phyloP scores from a whole-genome alignment of 2,888 invertebrate species.

The Arrhopalites spinosus region DNA sequence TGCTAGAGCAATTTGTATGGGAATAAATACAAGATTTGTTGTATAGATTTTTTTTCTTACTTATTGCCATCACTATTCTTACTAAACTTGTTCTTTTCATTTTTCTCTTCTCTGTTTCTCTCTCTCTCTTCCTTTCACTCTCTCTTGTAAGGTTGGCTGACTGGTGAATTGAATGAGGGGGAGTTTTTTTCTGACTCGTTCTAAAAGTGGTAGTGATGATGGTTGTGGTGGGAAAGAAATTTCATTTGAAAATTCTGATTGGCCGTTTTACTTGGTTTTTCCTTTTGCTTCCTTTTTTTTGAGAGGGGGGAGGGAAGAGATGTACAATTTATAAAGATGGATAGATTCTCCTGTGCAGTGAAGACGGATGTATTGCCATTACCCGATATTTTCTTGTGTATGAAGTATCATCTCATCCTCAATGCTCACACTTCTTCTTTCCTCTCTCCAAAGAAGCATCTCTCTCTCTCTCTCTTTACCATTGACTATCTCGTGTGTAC shows the following conservation, averaged over 20 bases:
- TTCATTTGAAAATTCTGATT: conserved; percentile 25
- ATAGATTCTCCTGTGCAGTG: conserved; percentile 19
- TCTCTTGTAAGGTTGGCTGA: too few relatives aligned
- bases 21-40: conserved; percentile 2
- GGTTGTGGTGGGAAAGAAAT: background rate
- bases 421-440: conserved; percentile 20
- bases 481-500: conserved; percentile 2
- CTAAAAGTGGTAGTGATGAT: too few relatives aligned
- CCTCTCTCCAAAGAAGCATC: background rate
- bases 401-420: conserved; percentile 28
- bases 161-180: conserved; percentile 5
- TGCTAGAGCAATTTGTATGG: background rate
- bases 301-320: too few relatives aligned
- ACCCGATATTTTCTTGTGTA: conserved; percentile 23
- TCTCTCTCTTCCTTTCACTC: too few relatives aligned
- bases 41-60: background rate
- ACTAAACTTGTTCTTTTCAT: background rate
- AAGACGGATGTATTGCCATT: conserved; percentile 31
- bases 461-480: background rate
- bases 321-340: conserved; percentile 28
- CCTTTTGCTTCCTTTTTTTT: background rate
- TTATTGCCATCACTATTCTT: background rate
- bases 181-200: too few relatives aligned
- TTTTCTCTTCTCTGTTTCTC: background rate
- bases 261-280: conserved; percentile 12